These are phyloP conservation scores for Polymixis lichenea DNA, from an alignment of 2,888 invertebrate species.

Conservation along the genomic window DNA sequence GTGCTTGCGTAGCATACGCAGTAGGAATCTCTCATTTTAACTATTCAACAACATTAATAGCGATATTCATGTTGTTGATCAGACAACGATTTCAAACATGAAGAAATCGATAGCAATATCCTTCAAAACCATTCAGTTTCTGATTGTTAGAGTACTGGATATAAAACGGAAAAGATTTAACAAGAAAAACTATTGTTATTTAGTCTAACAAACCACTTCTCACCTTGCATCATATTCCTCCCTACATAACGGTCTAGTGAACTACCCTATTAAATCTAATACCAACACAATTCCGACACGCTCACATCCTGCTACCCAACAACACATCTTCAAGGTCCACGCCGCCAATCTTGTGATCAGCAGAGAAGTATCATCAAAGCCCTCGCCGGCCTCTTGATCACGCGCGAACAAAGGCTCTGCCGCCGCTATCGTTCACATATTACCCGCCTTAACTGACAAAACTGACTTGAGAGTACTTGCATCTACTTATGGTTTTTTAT, in stretches of 20 bases:
- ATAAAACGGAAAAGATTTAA: neutral
- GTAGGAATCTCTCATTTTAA: no score
- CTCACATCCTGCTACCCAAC: constrained; percentile 31
- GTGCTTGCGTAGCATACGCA: no score
- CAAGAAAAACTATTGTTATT: neutral
- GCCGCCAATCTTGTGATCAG: constrained; percentile 49
- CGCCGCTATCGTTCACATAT: constrained; percentile 59
- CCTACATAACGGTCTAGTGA: neutral
- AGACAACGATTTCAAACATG: no score
- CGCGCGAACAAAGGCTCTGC: constrained; percentile 69
- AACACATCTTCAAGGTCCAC: constrained; percentile 49
- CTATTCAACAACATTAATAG: no score
- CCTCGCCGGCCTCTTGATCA: constrained; percentile 64
- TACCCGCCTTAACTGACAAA: constrained; percentile 47
- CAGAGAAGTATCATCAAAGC: constrained; percentile 39
- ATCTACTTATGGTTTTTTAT: constrained; percentile 28
- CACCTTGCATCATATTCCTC: neutral
- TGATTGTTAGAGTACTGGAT: neutral
- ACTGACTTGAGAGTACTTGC: constrained; percentile 39
- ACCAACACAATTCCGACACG: neutral
- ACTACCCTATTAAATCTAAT: neutral
- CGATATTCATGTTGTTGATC: no score
- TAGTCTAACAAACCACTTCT: neutral
- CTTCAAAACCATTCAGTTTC: no score
- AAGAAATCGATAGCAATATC: no score